Conservation (phyloP, 1,140 invertebrate genomes). For the Pseudobourletiella spinata region DNA sequence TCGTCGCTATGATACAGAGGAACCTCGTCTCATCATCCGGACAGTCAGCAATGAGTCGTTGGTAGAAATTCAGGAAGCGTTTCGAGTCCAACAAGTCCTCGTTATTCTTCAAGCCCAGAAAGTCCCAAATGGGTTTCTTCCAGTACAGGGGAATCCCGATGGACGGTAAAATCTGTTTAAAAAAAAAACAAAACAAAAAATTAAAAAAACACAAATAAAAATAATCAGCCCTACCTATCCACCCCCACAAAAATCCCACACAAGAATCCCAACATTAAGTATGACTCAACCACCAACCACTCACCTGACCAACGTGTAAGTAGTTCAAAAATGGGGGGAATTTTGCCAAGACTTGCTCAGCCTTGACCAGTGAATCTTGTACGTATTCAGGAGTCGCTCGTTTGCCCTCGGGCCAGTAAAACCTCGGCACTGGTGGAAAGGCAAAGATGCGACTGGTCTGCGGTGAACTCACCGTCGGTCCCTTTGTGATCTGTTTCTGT, state of each 20-base stretch:
- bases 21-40: constrained; percentile 87
- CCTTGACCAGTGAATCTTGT: constrained; percentile 18
- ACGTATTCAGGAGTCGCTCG: constrained; percentile 1
- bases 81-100: constrained; percentile 59
- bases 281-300: background rate
- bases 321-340: constrained; percentile 12
- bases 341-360: constrained; percentile 18
- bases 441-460: background rate
- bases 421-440: constrained; percentile 21
- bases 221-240: background rate
- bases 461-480: too few species aligned
- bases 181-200: constrained; percentile 8
- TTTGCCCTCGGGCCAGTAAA: constrained; percentile 32
- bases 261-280: background rate
- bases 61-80: constrained; percentile 33
- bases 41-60: constrained; percentile 52
- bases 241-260: background rate
- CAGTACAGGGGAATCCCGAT: constrained; percentile 70
- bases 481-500: background rate
- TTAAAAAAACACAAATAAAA: background rate
- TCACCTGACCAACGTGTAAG: constrained; percentile 23
- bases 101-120: constrained; percentile 67
- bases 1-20: constrained; percentile 59
- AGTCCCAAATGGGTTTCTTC: constrained; percentile 78
- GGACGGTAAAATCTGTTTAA: constrained; percentile 36